Evolutionary conservation across 2,888 invertebrate species (phyloP), one percentile per base, ranked within the genome.

Genomic region (Rhagonycha fulva): DNA sequence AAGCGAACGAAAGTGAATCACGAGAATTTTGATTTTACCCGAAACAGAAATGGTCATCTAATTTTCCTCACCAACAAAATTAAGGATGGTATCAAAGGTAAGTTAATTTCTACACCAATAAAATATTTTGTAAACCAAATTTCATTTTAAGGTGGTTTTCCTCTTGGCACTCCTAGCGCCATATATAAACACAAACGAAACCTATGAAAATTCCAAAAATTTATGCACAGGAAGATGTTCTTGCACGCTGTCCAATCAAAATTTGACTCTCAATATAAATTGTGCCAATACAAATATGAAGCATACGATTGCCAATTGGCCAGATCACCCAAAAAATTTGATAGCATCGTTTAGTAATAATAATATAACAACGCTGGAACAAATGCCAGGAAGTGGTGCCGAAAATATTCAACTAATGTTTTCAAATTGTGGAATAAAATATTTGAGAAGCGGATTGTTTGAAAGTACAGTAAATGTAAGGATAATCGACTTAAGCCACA

Each of bases 261-360:
- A 79, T 12, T 75, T 82, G 32, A 78, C 83, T 10, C 82, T 86
- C 24, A 77, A 79, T 30, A 74, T 88, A 62, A 82, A 87, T 74
- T 88, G 88, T 76, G 72, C 75, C 11, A 74, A 79, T 26, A 78
- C 74, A 62, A 71, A 79, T 28, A 80, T 87, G 66, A 74, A 82
- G n/a, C 72, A 85, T 68, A 82, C 84, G 61, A 80, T 87, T n/a
- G 84, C 84, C n/a, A 83, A 85, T 68, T 89, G 88, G 88, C 88
- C 88, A 0, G 70, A 80, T n/a, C 81, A 83, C 47, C 82, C 82
- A 62, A 73, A 79, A n/a, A 86, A 89, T 76, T 86, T 91, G 72
- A 84, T 89, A 80, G 90, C 91, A 72, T 90, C 89, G n/a, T 91
- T 91, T 84, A 90, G 89, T 85, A 87, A 89, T 84, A 92, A 91